Evolutionary conservation across 2,888 invertebrate species (phyloP).

Genomic region (Ernsta delagoae): DNA sequence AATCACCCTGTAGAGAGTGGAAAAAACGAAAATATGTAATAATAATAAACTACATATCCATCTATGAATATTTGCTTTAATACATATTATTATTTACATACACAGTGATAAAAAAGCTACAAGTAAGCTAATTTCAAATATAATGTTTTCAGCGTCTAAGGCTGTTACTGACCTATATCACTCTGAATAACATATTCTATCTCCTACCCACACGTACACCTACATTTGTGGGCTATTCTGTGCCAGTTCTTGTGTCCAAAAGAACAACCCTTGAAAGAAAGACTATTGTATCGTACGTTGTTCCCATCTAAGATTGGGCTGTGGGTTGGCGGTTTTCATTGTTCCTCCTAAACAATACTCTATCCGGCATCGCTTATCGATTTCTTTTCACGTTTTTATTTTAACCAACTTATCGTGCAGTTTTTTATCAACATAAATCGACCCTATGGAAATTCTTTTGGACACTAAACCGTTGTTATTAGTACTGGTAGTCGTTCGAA

Average conservation of each 20-base stretch:
- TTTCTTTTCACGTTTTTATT: not conserved
- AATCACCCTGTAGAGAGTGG: not conserved
- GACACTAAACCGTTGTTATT: not conserved
- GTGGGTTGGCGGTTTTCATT: constrained; percentile 9
- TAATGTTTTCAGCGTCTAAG: not conserved
- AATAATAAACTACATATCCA: too few relatives aligned
- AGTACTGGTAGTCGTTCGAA: too few relatives aligned
- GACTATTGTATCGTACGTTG: constrained; percentile 1
- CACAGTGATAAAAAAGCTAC: too few relatives aligned
- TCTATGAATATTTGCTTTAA: too few relatives aligned
- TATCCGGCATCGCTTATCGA: not conserved
- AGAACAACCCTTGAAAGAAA: constrained; percentile 7
- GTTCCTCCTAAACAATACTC: constrained; percentile 1
- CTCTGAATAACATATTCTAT: not conserved
- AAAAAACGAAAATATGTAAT: too few relatives aligned
- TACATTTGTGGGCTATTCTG: not conserved
- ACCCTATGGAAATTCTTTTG: not conserved
- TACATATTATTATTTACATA: too few relatives aligned
- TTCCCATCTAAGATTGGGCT: not conserved
- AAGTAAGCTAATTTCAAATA: not conserved
- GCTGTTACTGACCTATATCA: not conserved
- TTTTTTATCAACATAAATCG: not conserved
- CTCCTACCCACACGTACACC: not conserved
- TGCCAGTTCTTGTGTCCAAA: not conserved
- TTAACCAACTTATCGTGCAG: not conserved